phyloP scores from a whole-genome alignment of 2,888 invertebrate species.

The Clivina fossor region DNA sequence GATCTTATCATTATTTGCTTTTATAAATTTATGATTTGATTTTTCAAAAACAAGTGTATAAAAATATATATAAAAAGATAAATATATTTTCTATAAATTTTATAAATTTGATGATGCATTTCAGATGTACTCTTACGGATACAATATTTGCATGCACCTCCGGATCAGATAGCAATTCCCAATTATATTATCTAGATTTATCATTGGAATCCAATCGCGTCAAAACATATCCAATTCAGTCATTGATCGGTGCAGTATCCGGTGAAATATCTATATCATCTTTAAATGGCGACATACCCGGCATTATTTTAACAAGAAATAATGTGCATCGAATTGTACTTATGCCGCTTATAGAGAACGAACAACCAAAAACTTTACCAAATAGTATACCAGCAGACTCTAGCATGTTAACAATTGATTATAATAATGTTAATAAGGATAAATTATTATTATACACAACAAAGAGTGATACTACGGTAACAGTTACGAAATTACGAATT shows the following conservation, averaged over 20 bases:
- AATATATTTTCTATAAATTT: too few relatives aligned
- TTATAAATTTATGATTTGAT: too few relatives aligned
- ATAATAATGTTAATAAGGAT: constrained; percentile 15
- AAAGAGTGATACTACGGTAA: constrained; percentile 3
- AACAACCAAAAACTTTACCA: constrained; percentile 15
- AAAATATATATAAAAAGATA: too few relatives aligned
- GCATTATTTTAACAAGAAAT: constrained; percentile 26
- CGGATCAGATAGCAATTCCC: constrained; percentile 54
- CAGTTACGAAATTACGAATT: too few relatives aligned
- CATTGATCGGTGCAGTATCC: constrained; percentile 40
- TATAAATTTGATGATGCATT: too few relatives aligned
- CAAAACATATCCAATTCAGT: constrained; percentile 37
- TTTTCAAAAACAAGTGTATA: too few relatives aligned
- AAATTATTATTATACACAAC: constrained; percentile 16
- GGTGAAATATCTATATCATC: constrained; percentile 40
- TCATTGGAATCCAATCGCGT: constrained; percentile 50
- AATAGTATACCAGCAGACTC: constrained; percentile 12
- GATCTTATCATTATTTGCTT: too few relatives aligned
- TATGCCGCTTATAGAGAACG: constrained; percentile 11
- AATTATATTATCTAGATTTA: constrained; percentile 65
- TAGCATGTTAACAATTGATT: constrained; percentile 18
- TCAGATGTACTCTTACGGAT: constrained; percentile 64
- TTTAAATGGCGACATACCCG: constrained; percentile 26
- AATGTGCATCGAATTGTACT: constrained; percentile 17
- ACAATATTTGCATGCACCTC: constrained; percentile 68